These are phyloP conservation scores for Calypte anna DNA, from an alignment of 2,113 vertebrate species.

Conservation along the genomic window DNA sequence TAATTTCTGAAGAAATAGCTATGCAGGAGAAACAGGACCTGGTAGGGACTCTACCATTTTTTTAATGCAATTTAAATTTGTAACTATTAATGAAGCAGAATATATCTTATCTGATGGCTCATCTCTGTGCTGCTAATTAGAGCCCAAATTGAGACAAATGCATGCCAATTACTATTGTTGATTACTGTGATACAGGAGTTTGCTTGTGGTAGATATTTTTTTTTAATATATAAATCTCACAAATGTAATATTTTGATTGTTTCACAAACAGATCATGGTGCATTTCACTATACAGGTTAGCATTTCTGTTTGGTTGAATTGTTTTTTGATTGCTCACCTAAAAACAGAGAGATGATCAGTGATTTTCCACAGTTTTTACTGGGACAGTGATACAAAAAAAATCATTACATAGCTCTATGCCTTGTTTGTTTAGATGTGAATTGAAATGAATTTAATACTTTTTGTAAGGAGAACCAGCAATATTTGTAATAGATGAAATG, in stretches of 20 bases:
- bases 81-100: background rate
- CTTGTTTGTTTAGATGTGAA: background rate
- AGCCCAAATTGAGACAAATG: background rate
- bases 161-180: background rate
- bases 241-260: background rate
- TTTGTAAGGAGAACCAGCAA: background rate
- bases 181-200: background rate
- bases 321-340: background rate
- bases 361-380: background rate
- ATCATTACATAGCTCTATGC: background rate
- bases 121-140: background rate
- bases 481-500: background rate
- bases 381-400: background rate
- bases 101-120: background rate
- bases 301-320: slow-evolving; percentile 6
- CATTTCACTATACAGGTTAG: background rate
- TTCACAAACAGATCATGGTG: background rate
- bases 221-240: background rate
- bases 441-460: background rate
- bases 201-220: background rate
- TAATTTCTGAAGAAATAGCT: slow-evolving; percentile 93
- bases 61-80: background rate
- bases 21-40: slow-evolving; percentile 86
- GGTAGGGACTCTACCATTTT: slow-evolving; percentile 74
- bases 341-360: background rate